Conservation (phyloP, 2,888 invertebrate species). For the Sphinx pinastri region DNA sequence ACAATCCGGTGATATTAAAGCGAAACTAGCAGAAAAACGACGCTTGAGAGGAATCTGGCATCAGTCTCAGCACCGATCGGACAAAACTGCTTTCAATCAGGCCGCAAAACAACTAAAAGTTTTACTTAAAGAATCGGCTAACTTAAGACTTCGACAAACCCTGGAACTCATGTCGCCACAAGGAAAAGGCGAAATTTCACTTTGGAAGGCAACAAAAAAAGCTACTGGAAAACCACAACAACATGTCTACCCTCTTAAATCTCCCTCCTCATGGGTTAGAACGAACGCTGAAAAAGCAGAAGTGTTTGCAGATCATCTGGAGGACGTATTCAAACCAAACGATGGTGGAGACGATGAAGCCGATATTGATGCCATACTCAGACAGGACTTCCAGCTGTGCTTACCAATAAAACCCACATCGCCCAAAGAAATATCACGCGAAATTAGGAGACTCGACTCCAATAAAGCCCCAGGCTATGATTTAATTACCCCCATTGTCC, state of each 20-base stretch:
- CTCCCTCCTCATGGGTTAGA: too few species aligned
- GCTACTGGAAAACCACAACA: too few species aligned
- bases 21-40: slow-evolving; percentile 28
- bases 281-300: too few species aligned
- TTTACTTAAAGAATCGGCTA: too few species aligned
- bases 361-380: neutral
- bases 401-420: slow-evolving; percentile 17
- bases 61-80: slow-evolving; percentile 14
- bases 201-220: too few species aligned
- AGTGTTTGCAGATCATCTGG: too few species aligned
- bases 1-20: slow-evolving; percentile 22
- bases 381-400: slow-evolving; percentile 23
- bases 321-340: too few species aligned
- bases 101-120: too few species aligned
- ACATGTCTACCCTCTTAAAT: too few species aligned
- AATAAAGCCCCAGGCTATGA: slow-evolving; percentile 34
- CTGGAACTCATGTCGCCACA: too few species aligned
- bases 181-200: too few species aligned
- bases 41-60: slow-evolving; percentile 35
- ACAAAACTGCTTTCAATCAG: slow-evolving; percentile 10
- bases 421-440: neutral
- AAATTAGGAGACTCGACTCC: neutral
- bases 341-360: neutral
- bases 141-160: too few species aligned
- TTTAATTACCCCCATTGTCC: slow-evolving; percentile 28